These are phyloP conservation scores for Balanococcus diminutus DNA, from an alignment of 2,888 invertebrate species.

Conservation along the genomic window DNA sequence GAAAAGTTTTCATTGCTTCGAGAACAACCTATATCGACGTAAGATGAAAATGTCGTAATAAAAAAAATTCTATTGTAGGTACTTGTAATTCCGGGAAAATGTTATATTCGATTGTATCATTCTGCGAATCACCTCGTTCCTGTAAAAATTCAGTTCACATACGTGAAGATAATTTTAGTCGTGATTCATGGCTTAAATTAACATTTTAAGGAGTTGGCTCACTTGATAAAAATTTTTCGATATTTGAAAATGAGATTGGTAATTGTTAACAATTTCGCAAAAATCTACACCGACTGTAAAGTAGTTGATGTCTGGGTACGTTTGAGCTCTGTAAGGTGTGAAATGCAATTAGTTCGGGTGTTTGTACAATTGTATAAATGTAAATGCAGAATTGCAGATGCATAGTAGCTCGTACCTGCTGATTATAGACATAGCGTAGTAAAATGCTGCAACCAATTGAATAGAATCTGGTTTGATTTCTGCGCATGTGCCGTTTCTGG, in stretches of 20 bases:
- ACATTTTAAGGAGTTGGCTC: no score
- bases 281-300: conserved; percentile 6
- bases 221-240: background rate
- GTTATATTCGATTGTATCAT: background rate
- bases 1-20: background rate
- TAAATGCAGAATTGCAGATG: no score
- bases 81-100: conserved; percentile 15
- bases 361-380: no score
- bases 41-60: background rate
- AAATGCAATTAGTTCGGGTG: no score
- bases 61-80: background rate
- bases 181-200: no score
- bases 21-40: background rate
- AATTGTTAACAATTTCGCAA: background rate
- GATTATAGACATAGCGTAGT: conserved; percentile 11
- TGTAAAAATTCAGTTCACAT: background rate
- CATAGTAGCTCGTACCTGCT: background rate
- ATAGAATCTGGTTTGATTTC: conserved; percentile 3
- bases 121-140: background rate
- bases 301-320: background rate
- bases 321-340: background rate
- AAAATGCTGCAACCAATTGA: conserved; percentile 10
- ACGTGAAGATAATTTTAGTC: no score
- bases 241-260: background rate
- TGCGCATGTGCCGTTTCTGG: background rate